A percentile compares a stretch with the other conserved stretches of the same genome.
Conservation (phyloP, 2,113 vertebrate species). For the Pampusana beccarii region DNA sequence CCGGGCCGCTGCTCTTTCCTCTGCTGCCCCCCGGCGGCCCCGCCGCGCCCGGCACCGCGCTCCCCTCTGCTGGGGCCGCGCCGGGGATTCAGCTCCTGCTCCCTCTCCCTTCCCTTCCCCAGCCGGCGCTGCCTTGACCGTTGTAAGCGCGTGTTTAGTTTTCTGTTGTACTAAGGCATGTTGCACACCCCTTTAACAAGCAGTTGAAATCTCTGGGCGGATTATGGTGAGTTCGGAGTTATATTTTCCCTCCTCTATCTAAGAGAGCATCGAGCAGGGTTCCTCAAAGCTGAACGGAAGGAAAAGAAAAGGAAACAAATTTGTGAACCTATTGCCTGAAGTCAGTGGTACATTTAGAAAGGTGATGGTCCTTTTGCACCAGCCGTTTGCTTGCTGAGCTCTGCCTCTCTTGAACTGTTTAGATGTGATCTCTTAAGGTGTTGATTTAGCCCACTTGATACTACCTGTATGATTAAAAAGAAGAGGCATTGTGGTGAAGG, state of each 20-base stretch:
- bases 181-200: no score
- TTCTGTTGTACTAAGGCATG: no score
- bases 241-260: neutral
- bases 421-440: neutral
- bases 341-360: neutral
- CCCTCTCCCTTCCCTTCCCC: no score
- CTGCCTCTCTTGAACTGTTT: neutral
- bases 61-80: neutral
- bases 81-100: no score
- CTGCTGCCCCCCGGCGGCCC: slow-evolving; percentile 50
- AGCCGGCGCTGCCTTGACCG: neutral
- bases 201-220: no score
- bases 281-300: neutral
- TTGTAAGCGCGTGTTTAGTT: no score
- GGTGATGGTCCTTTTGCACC: neutral
- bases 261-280: neutral
- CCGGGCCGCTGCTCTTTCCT: neutral
- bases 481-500: neutral
- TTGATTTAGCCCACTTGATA: neutral
- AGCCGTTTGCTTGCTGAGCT: neutral
- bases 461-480: neutral
- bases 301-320: neutral
- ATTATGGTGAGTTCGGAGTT: neutral
- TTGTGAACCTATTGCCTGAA: neutral
- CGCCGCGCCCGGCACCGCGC: neutral